phyloP scores from a whole-genome alignment of 2,888 invertebrate genomes.

The Sceliomorpha sp. region DNA sequence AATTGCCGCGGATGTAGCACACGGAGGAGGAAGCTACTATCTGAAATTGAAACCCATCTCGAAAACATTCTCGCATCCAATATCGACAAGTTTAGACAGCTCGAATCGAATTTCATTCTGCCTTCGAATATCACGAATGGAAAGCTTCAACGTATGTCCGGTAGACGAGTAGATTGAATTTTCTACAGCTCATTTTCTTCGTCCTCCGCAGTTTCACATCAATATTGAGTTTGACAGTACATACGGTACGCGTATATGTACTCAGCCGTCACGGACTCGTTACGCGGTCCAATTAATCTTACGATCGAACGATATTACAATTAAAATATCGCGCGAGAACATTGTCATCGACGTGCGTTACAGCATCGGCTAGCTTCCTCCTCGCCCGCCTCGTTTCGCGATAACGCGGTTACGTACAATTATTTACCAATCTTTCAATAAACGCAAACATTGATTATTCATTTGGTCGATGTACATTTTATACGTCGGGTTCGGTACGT shows the following conservation, averaged over 20 bases:
- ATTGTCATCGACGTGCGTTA: slow-evolving; percentile 40
- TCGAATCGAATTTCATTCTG: slow-evolving; percentile 48
- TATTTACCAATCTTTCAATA: slow-evolving; percentile 20
- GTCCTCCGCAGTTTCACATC: slow-evolving; percentile 48
- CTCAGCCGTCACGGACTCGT: slow-evolving; percentile 20
- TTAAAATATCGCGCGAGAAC: slow-evolving; percentile 51
- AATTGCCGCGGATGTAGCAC: slow-evolving; percentile 57
- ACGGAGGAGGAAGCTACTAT: slow-evolving; percentile 36
- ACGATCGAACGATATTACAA: slow-evolving; percentile 47
- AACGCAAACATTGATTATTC: slow-evolving; percentile 2
- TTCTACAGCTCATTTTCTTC: slow-evolving; percentile 56
- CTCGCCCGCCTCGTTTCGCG: slow-evolving; percentile 13
- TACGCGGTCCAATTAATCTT: slow-evolving; percentile 48
- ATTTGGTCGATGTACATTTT: not conserved
- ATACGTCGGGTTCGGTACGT: too few relatives aligned
- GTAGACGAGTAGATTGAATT: slow-evolving; percentile 52
- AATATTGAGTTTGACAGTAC: slow-evolving; percentile 43
- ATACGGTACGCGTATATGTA: slow-evolving; percentile 11
- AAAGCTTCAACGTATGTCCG: slow-evolving; percentile 47
- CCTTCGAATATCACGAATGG: slow-evolving; percentile 41
- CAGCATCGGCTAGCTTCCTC: slow-evolving; percentile 12
- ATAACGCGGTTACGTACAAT: slow-evolving; percentile 34
- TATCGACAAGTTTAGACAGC: slow-evolving; percentile 53
- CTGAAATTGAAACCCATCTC: slow-evolving; percentile 51
- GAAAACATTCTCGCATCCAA: slow-evolving; percentile 50